phyloP scores from a whole-genome alignment of 2,888 invertebrate genomes.

The Platycheirus albimanus region DNA sequence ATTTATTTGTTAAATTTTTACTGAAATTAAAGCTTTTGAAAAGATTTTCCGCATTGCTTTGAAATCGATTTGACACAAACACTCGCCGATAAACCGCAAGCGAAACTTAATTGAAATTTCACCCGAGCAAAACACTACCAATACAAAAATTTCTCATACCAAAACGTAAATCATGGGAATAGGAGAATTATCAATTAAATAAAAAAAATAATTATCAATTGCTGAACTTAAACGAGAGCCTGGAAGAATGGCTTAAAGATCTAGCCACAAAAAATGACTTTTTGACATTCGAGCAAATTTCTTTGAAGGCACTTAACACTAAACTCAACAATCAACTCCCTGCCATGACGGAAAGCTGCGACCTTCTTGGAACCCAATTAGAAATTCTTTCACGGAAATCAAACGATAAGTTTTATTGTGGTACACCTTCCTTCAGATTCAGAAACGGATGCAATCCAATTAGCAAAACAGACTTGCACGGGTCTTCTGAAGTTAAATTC shows the following conservation, averaged over 20 bases:
- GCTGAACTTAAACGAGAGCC: background rate
- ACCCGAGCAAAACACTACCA: background rate
- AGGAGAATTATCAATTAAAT: no score
- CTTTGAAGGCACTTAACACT: background rate
- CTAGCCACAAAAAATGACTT: conserved; percentile 1
- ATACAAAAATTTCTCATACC: background rate
- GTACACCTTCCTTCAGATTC: conserved; percentile 24
- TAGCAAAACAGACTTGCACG: conserved; percentile 25
- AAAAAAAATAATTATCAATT: no score
- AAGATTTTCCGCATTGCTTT: no score
- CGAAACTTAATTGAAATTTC: background rate
- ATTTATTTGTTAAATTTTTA: no score
- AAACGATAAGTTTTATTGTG: conserved; percentile 8
- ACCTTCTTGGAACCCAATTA: background rate
- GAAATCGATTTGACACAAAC: no score
- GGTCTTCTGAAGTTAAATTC: conserved; percentile 7
- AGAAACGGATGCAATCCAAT: conserved; percentile 13
- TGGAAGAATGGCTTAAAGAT: background rate
- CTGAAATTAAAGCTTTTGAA: no score
- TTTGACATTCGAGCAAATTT: background rate
- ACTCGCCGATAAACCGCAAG: background rate
- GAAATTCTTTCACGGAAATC: background rate
- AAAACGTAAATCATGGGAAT: no score
- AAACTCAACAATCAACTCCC: background rate
- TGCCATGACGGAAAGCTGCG: background rate